Evolutionary conservation across 2,113 vertebrate genomes (phyloP).

Genomic region (Antechinus stuartii): DNA sequence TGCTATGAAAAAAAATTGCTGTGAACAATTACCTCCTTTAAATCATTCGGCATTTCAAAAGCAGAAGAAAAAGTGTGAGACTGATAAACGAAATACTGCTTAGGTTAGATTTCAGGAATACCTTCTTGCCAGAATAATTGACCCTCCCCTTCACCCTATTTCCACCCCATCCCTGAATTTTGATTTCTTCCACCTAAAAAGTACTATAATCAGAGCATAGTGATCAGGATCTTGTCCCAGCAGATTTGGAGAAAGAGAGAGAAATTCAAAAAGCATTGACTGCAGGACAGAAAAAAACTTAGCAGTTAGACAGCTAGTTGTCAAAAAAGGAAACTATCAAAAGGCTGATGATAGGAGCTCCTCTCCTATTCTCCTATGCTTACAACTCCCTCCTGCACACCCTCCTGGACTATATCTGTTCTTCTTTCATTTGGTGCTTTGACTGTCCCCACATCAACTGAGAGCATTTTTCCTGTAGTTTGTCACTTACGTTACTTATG

Average conservation of each 20-base stretch:
- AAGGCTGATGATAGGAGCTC: background rate
- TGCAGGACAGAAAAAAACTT: background rate
- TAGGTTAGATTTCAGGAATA: background rate
- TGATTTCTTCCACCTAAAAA: background rate
- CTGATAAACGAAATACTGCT: background rate
- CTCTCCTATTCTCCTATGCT: background rate
- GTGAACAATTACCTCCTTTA: slow-evolving; percentile 57
- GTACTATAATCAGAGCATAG: background rate
- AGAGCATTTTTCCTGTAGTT: background rate
- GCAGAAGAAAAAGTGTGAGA: background rate
- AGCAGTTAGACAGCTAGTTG: background rate
- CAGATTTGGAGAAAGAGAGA: background rate
- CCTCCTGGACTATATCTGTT: background rate
- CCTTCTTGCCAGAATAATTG: background rate
- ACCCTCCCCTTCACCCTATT: background rate
- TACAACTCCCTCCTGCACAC: background rate
- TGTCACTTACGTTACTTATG: background rate
- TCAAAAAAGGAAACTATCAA: background rate
- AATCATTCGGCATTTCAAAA: slow-evolving; percentile 19
- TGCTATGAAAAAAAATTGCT: slow-evolving; percentile 66
- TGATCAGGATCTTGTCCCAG: background rate
- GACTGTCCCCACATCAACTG: background rate
- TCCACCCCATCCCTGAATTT: background rate
- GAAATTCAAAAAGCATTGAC: background rate
- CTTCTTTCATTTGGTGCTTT: background rate